A percentile compares a stretch with the other conserved stretches of the same genome.
phyloP scores from a whole-genome alignment of 1,140 invertebrate genomes.

The Drosophila teissieri region DNA sequence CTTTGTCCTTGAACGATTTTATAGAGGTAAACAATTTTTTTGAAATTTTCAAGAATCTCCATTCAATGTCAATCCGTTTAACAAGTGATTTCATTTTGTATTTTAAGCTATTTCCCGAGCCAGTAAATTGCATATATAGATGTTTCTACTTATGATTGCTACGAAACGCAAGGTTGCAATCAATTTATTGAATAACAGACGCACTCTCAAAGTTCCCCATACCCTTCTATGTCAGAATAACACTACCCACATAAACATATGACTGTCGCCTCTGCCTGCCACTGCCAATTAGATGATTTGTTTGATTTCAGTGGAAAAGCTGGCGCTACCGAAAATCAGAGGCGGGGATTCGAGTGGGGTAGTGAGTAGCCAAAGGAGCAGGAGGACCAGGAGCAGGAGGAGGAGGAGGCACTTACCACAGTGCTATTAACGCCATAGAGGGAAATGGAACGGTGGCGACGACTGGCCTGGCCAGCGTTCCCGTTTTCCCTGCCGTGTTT shows the following conservation, averaged over 20 bases:
- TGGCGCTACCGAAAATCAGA: slow-evolving; percentile 16
- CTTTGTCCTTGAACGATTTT: too few species aligned
- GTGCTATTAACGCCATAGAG: slow-evolving; percentile 78
- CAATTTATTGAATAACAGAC: slow-evolving; percentile 9
- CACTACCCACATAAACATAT: slow-evolving; percentile 21
- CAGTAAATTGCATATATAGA: too few species aligned
- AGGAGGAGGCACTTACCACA: slow-evolving; percentile 66
- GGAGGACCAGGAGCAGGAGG: not conserved
- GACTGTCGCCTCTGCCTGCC: slow-evolving; percentile 53
- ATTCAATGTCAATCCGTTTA: too few species aligned
- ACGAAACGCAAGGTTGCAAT: slow-evolving; percentile 1
- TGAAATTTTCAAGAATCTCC: too few species aligned
- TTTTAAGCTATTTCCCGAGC: too few species aligned
- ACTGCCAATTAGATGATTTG: slow-evolving; percentile 74
- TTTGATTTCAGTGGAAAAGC: slow-evolving; percentile 67
- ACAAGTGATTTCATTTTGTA: too few species aligned
- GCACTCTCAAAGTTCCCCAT: not conserved
- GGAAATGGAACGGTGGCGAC: slow-evolving; percentile 76
- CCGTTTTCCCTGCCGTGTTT: slow-evolving; percentile 64
- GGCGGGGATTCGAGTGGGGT: not conserved
- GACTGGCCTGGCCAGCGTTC: slow-evolving; percentile 60
- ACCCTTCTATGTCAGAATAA: not conserved
- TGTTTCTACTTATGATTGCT: too few species aligned
- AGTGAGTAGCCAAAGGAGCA: not conserved
- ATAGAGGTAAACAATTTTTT: too few species aligned